Conservation (phyloP, 2,888 invertebrate species). For the Tinea trinotella region DNA sequence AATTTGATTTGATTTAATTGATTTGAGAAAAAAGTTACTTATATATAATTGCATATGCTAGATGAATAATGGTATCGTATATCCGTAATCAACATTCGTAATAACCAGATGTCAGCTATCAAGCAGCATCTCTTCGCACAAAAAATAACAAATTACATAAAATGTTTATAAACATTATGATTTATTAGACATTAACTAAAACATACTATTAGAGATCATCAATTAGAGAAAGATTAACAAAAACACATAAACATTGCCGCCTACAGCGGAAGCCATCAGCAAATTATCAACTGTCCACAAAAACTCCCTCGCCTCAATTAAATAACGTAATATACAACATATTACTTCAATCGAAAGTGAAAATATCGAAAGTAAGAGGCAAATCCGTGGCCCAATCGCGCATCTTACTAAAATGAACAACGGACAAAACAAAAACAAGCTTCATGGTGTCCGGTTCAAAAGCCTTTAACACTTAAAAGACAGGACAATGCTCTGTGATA, state of each 20-base stretch:
- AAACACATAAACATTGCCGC: constrained; percentile 30
- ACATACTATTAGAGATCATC: constrained; percentile 17
- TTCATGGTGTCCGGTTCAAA: background rate
- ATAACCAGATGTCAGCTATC: too few relatives aligned
- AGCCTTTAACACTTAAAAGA: too few relatives aligned
- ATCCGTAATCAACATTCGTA: too few relatives aligned
- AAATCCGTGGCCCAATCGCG: constrained; percentile 31
- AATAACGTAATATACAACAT: constrained; percentile 41
- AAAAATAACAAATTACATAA: too few relatives aligned
- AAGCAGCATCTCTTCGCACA: too few relatives aligned
- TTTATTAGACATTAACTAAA: constrained; percentile 17
- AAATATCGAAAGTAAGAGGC: constrained; percentile 58
- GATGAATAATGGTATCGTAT: too few relatives aligned
- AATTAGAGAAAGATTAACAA: constrained; percentile 7
- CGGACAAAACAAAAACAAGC: background rate
- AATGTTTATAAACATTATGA: constrained; percentile 7
- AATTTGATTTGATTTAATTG: too few relatives aligned
- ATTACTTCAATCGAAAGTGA: constrained; percentile 59
- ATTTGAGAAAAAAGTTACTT: too few relatives aligned
- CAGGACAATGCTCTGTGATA: too few relatives aligned
- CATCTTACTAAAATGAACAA: constrained; percentile 28
- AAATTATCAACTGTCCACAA: background rate
- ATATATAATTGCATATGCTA: too few relatives aligned
- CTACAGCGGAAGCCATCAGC: constrained; percentile 30
- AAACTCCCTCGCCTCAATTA: constrained; percentile 30